Base-by-base conservation (phyloP, 2,888 invertebrate genomes). In the Pheosia tremula region DNA sequence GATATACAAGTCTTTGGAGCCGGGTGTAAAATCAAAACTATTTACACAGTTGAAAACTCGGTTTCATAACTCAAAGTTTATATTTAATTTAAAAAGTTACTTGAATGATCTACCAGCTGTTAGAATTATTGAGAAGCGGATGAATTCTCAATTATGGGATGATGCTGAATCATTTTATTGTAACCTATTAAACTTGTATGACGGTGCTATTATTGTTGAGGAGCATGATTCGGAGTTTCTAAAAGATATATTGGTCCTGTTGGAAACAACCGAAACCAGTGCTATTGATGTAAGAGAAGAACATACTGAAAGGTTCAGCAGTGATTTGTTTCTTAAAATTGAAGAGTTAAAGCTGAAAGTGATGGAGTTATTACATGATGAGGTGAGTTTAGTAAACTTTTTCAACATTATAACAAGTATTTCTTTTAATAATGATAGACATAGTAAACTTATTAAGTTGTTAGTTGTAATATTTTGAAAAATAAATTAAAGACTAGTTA, bases 121-220 rank as follows among this genome's bases (percentile, higher is more conserved):
- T 11, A 85, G 81, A 64, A 82, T 89, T 54, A 82, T 83, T 52
- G 90, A 91, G 65, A 93, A 93, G 72, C 83, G 85, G 65, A 81
- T 88, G 72, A 93, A 93, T 74, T 79, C 80, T 53, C 86, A 87
- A 45, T 72, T 94, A n/a, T 94, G 92, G 90, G 82, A 90, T 75
- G 91, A 94, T 72, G 82, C 85, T 0, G 87, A 93, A 73, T 69
- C 80, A 7, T 90, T 94, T 73, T 92, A 79, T 75, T 67, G 68
- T 38, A 77, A 85, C 78, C 73, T 91, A 0, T 54, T 85, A 24
- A 73, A 80, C 52, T 72, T 91, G 37, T 89, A 88, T 74, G 80
- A 89, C 69, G 87, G 90, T 43, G 84, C 93, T 52, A 78, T 85
- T 49, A 71, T 80, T 41, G 83, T 89, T 75, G 81, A 84, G 57